A percentile compares a stretch with the other conserved stretches of the same genome.
Conservation (phyloP, 92 coral and sea anemone species). For the Ricordea florida region DNA sequence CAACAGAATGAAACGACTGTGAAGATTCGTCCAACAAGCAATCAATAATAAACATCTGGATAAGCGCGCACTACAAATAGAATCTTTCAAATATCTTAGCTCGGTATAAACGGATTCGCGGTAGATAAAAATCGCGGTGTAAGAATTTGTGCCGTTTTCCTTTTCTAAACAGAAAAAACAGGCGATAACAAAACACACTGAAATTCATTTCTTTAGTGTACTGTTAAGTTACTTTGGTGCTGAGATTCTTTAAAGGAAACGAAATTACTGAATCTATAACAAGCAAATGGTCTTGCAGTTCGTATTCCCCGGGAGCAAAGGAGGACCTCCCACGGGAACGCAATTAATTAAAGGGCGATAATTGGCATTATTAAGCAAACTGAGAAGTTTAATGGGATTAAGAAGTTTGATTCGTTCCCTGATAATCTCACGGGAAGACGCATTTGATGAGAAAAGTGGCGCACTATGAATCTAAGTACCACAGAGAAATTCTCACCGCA, state of each 20-base stretch:
- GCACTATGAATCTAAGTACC: neutral
- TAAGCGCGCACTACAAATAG: neutral
- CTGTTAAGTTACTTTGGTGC: neutral
- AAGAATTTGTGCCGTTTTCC: neutral
- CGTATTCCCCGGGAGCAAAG: neutral
- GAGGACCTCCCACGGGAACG: conserved; percentile 65
- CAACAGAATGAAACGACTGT: no score
- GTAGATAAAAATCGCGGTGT: conserved; percentile 22
- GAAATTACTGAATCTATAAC: neutral
- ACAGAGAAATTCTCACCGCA: neutral
- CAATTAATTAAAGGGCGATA: conserved; percentile 73
- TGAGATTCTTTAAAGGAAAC: neutral
- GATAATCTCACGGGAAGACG: conserved; percentile 42
- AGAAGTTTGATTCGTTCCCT: conserved; percentile 43
- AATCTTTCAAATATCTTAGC: conserved; percentile 1
- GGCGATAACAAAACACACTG: neutral
- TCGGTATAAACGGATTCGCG: conserved; percentile 3
- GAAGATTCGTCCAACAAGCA: neutral
- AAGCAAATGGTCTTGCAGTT: neutral
- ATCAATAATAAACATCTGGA: neutral
- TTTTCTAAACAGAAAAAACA: conserved; percentile 5
- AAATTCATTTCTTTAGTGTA: neutral
- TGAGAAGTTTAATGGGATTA: conserved; percentile 77
- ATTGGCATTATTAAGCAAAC: conserved; percentile 69
- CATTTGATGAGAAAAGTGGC: neutral